A percentile compares a stretch with the other conserved stretches of the same genome.
Evolutionary conservation across 2,113 vertebrate species (phyloP).

Genomic region (Speoplatyrhinus poulsoni): DNA sequence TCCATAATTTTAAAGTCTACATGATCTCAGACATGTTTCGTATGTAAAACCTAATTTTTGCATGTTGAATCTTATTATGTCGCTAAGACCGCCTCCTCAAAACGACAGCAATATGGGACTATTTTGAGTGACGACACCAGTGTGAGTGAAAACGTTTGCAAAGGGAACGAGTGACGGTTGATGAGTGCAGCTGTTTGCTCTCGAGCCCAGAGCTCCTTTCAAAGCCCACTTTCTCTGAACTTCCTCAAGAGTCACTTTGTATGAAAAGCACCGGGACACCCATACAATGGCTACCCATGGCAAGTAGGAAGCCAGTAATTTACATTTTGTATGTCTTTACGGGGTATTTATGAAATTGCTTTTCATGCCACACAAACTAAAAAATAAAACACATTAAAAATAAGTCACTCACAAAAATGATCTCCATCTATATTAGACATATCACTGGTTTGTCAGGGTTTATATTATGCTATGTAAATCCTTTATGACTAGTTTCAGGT

Average conservation of each 20-base stretch:
- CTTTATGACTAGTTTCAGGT: conserved; percentile 2
- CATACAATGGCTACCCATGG: conserved; percentile 53
- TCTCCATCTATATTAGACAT: conserved; percentile 35
- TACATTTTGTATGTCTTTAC: conserved; percentile 26
- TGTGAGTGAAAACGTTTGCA: conserved; percentile 21
- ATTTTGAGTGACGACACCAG: conserved; percentile 54
- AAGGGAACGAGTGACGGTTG: conserved; percentile 45
- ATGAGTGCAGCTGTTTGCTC: conserved; percentile 76
- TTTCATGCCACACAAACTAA: conserved; percentile 27
- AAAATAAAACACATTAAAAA: conserved; percentile 10
- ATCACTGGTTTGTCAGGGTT: conserved; percentile 25
- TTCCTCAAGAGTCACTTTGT: conserved; percentile 71
- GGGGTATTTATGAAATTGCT: conserved; percentile 53
- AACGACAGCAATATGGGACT: conserved; percentile 51
- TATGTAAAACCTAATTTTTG: background rate
- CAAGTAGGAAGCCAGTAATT: conserved; percentile 11
- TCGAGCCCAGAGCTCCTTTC: conserved; percentile 58
- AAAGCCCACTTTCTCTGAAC: conserved; percentile 58
- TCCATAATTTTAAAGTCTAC: conserved; percentile 28
- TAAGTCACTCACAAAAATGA: conserved; percentile 40
- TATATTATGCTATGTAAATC: conserved; percentile 17
- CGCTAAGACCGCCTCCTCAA: conserved; percentile 32
- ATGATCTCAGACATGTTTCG: no score
- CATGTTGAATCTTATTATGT: background rate
- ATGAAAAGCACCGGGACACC: conserved; percentile 67